A percentile compares a stretch with the other conserved stretches of the same genome.
These are phyloP conservation scores for Morbakka virulenta DNA, from an alignment of 30 jellyfish, hydroid and myxozoan species.

Conservation along the genomic window DNA sequence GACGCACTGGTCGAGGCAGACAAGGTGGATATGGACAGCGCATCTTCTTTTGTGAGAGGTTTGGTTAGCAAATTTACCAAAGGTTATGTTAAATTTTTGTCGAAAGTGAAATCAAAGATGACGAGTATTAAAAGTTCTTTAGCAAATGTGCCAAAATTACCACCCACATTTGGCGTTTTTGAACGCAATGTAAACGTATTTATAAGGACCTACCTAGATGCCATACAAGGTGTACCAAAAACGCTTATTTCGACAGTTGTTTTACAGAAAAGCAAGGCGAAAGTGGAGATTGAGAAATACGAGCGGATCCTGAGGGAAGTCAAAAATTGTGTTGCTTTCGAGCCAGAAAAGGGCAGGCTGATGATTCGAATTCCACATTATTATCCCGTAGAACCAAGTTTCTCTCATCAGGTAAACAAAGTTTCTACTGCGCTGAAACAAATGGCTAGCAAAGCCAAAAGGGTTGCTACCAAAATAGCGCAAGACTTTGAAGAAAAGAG, in stretches of 20 bases:
- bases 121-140: no score
- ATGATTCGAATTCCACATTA: slow-evolving; percentile 64
- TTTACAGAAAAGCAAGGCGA: not conserved
- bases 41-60: not conserved
- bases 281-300: not conserved
- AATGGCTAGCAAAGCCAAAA: slow-evolving; percentile 2
- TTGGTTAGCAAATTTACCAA: not conserved
- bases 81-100: not conserved
- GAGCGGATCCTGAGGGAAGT: no score
- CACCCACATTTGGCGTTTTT: no score
- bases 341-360: slow-evolving; percentile 53
- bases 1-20: slow-evolving; percentile 32
- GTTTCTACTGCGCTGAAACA: slow-evolving; percentile 33
- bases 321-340: slow-evolving; percentile 68
- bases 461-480: not conserved
- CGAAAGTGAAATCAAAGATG: not conserved
- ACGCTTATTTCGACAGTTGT: no score
- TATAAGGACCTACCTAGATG: no score
- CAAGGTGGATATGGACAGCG: slow-evolving; percentile 44
- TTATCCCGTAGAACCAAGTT: slow-evolving; percentile 69
- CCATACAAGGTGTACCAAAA: no score
- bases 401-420: slow-evolving; percentile 59
- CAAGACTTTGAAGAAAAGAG: not conserved
- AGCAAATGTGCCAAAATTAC: not conserved
- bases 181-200: no score